Evolutionary conservation across 2,113 vertebrate genomes (phyloP).

Genomic region (Spea multiplicata): DNA sequence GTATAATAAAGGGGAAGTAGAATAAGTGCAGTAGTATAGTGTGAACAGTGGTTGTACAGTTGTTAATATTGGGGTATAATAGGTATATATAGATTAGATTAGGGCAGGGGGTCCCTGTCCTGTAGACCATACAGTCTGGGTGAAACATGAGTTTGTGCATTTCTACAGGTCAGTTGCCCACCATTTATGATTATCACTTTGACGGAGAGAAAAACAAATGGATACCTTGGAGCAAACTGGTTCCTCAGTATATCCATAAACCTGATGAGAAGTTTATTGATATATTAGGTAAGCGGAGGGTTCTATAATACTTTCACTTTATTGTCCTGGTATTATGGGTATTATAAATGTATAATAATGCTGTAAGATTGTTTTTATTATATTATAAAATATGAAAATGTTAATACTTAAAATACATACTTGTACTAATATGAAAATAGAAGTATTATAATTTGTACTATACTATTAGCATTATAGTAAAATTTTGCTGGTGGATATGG

Average conservation of each 20-base stretch:
- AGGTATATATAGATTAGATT: too few relatives aligned
- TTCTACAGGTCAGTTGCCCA: conserved; percentile 77
- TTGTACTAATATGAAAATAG: too few relatives aligned
- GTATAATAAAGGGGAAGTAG: neutral
- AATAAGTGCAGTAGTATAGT: neutral
- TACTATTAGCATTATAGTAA: too few relatives aligned
- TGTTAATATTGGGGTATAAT: neutral
- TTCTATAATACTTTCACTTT: neutral
- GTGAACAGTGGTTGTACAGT: neutral
- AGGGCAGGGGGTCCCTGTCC: too few relatives aligned
- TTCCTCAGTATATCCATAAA: conserved; percentile 78
- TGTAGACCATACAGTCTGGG: neutral
- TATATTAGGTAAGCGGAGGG: conserved; percentile 78
- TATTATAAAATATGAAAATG: too few relatives aligned
- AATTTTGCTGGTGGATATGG: too few relatives aligned
- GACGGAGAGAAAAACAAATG: conserved; percentile 71
- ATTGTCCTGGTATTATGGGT: too few relatives aligned
- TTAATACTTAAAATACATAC: too few relatives aligned
- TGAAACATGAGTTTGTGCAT: neutral
- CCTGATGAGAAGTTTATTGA: conserved; percentile 78
- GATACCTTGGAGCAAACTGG: conserved; percentile 84
- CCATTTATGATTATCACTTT: conserved; percentile 92
- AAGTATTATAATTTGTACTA: too few relatives aligned
- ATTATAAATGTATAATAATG: too few relatives aligned
- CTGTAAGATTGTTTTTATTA: too few relatives aligned